Evolutionary conservation across 2,797 vertebrate species (phyloP).

Genomic region (Anolis apletophallus): DNA sequence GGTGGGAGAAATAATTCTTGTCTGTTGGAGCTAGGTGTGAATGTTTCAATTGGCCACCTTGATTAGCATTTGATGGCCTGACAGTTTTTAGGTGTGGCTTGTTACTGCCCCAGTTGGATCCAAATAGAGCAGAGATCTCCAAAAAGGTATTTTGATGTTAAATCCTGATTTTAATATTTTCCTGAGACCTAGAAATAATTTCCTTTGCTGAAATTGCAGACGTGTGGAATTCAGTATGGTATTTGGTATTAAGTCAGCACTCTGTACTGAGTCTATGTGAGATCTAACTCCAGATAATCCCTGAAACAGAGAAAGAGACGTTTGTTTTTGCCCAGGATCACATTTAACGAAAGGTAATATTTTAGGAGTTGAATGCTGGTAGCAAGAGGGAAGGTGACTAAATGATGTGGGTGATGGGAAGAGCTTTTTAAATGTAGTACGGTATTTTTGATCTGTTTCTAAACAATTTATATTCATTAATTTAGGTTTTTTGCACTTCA

Average conservation of each 20-base stretch:
- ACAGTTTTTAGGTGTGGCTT: too few relatives aligned
- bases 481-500: conserved; percentile 91
- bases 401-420: too few relatives aligned
- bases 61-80: too few relatives aligned
- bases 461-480: conserved; percentile 33
- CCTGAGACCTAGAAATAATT: not conserved
- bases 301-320: not conserved
- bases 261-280: not conserved
- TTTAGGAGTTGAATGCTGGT: too few relatives aligned
- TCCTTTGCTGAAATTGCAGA: not conserved
- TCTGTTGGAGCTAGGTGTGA: too few relatives aligned
- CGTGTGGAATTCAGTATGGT: not conserved
- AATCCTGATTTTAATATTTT: not conserved
- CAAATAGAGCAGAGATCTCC: not conserved
- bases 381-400: not conserved
- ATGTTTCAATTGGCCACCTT: too few relatives aligned
- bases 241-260: not conserved
- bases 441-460: not conserved
- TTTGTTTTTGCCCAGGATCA: not conserved
- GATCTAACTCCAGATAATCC: not conserved
- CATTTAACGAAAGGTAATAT: not conserved
- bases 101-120: not conserved
- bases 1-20: too few relatives aligned
- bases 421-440: not conserved
- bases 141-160: not conserved